phyloP scores from a whole-genome alignment of 2,888 invertebrate species.

The Apodemia mormo region DNA sequence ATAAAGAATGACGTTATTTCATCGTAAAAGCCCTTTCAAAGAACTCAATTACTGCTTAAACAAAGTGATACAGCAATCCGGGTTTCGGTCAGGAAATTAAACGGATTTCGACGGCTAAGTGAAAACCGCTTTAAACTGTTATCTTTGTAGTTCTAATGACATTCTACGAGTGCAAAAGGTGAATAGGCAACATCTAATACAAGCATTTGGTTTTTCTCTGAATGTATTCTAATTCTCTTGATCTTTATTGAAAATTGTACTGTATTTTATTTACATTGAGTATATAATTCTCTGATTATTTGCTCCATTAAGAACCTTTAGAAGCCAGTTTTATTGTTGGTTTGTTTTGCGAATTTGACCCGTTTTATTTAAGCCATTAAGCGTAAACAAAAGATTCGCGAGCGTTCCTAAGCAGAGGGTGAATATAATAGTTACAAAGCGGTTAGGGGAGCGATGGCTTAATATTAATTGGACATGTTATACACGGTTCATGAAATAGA shows the following conservation, averaged over 20 bases:
- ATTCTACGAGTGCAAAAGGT: constrained; percentile 44
- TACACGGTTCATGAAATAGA: constrained; percentile 71
- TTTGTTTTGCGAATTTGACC: constrained; percentile 74
- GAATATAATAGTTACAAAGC: constrained; percentile 73
- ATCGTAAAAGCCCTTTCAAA: constrained; percentile 67
- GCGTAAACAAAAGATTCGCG: constrained; percentile 76
- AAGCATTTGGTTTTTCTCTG: constrained; percentile 45
- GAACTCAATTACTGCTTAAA: constrained; percentile 77
- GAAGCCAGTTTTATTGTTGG: constrained; percentile 56
- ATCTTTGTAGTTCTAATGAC: constrained; percentile 70
- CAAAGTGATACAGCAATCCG: constrained; percentile 72
- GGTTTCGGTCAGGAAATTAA: constrained; percentile 77
- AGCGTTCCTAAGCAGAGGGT: constrained; percentile 66
- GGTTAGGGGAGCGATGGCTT: constrained; percentile 58
- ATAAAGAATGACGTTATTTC: constrained; percentile 65
- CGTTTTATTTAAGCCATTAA: constrained; percentile 80
- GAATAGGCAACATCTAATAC: constrained; percentile 61
- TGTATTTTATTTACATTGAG: constrained; percentile 55
- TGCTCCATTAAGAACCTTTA: constrained; percentile 64
- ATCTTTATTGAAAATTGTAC: constrained; percentile 52
- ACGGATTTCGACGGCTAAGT: constrained; percentile 61
- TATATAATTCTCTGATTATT: constrained; percentile 49
- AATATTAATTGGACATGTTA: constrained; percentile 76
- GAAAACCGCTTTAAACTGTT: constrained; percentile 62
- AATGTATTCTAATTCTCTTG: neutral